phyloP scores from a whole-genome alignment of 2,797 vertebrate genomes.

The Gymnothorax javanicus region DNA sequence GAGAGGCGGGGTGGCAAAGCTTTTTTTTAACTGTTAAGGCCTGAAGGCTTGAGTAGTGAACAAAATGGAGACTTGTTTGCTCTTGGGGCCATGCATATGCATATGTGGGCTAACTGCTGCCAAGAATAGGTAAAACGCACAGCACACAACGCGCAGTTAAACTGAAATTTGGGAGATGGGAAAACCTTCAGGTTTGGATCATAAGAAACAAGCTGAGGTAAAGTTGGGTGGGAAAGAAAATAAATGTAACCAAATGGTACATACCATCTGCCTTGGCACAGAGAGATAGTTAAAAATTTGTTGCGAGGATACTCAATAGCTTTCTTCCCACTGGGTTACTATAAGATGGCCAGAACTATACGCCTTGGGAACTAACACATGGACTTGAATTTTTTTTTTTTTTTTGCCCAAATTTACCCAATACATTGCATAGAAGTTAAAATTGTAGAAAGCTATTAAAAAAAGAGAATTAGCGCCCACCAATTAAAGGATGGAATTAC shows the following conservation, averaged over 20 bases:
- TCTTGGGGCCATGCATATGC: constrained; percentile 4
- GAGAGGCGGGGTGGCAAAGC: constrained; percentile 1
- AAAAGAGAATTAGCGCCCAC: no score
- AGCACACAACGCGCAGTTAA: neutral
- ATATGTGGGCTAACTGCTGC: neutral
- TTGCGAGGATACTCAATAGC: neutral
- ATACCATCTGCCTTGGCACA: neutral
- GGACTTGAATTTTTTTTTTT: no score
- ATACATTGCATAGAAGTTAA: no score
- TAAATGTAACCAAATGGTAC: neutral
- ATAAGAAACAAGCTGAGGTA: neutral
- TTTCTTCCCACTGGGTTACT: no score
- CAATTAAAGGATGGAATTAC: no score
- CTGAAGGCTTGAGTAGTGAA: neutral
- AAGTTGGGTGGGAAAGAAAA: neutral
- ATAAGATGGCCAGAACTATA: no score
- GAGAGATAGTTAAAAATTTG: neutral
- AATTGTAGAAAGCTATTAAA: no score
- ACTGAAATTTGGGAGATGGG: neutral
- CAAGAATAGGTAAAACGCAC: neutral
- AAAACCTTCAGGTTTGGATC: neutral
- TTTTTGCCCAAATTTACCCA: no score
- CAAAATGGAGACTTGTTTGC: neutral
- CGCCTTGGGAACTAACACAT: no score
- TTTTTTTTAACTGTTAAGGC: constrained; percentile 27